Base-by-base conservation (phyloP, 2,888 invertebrate species). In the Xanthorhoe designata region DNA sequence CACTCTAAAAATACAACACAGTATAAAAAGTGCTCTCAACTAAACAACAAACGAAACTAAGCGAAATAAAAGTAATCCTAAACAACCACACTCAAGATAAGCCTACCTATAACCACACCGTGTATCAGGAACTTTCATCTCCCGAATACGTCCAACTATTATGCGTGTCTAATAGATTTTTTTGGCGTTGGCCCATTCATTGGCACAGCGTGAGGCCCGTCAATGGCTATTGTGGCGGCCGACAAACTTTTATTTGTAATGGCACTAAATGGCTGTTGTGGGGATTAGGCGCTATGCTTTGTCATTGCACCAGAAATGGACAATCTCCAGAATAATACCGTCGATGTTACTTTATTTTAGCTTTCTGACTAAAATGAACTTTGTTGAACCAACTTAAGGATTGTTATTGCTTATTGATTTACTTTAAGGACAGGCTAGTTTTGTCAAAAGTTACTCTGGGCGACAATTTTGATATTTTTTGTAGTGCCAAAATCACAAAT, bases 81-180 rank as follows among this genome's bases (percentile, higher is more conserved):
- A 58, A 68, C 56, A 72, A 69, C 54, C 55, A 56, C 49, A 66
- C 56, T 65, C 57, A 58, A 73, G 69, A 71, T 74, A 76, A 75
- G 65, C 69, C 65, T 69, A 56, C 66, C 24, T 32, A 32, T 32
- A 32, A 32, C 32, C 24, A 5, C 68, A 74, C 72, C 73, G 74
- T 78, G 74, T 83, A 88, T 87, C 87, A 82, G 76, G 78, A 82
- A 85, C 84, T 82, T 78, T 79, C 79, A 83, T 83, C 83, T 83
- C 81, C 80, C 78, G 60, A 68, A 82, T 84, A 85, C 85, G 81
- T 87, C 84, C 82, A 75, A 74, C 88, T 84, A 89, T 91, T 91
- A 91, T 90, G 89, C 89, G 90, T 87, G 86, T 85, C 91, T 92
- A 92, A 92, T 93, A 92, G 88, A 86, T 93, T 91, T 93, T 92